phyloP scores from a whole-genome alignment of 2,113 vertebrate species.

The Chaetodon trifascialis region DNA sequence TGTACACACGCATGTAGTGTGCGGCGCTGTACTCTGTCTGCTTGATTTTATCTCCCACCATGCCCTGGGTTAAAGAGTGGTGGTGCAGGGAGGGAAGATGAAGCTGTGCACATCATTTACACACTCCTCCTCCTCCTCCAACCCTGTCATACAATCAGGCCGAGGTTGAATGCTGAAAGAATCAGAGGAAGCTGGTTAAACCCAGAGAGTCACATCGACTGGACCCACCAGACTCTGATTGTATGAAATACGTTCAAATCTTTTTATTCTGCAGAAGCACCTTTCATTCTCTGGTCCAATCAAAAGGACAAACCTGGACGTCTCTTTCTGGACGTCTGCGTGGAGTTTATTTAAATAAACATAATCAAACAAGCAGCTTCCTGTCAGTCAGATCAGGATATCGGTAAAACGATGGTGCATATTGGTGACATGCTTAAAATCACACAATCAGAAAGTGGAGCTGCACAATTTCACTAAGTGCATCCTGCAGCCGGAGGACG shows the following conservation, averaged over 20 bases:
- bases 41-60: constrained; percentile 78
- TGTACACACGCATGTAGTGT: constrained; percentile 11
- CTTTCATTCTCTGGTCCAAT: background rate
- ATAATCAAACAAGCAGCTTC: constrained; percentile 39
- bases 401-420: constrained; percentile 8
- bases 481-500: constrained; percentile 18
- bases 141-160: constrained; percentile 50
- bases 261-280: background rate
- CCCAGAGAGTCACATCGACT: background rate
- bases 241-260: background rate
- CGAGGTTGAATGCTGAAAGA: constrained; percentile 36
- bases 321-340: background rate
- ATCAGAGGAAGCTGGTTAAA: background rate
- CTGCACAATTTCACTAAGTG: constrained; percentile 60
- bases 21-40: constrained; percentile 62
- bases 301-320: background rate
- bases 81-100: constrained; percentile 54
- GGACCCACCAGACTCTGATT: background rate
- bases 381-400: background rate
- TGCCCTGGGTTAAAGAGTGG: constrained; percentile 71
- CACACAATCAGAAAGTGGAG: constrained; percentile 37
- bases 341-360: constrained; percentile 39
- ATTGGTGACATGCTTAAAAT: constrained; percentile 31
- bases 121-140: constrained; percentile 28
- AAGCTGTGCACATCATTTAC: constrained; percentile 54